phyloP scores from a whole-genome alignment of 2,888 invertebrate species.

The Himalopsyche kuldschensis region DNA sequence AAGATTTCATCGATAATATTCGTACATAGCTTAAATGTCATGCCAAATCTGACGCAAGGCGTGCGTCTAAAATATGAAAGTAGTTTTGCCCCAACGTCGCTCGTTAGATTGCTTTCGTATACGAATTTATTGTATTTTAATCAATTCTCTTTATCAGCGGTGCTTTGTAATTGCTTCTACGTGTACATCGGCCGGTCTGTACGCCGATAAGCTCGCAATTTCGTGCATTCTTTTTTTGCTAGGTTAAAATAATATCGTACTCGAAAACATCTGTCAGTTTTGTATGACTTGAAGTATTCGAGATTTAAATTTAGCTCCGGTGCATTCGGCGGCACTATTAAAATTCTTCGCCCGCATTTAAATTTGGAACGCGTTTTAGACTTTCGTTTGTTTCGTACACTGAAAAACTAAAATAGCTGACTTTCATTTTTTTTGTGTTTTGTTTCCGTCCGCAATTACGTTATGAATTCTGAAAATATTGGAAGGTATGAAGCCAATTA shows the following conservation, averaged over 20 bases:
- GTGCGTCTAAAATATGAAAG: neutral
- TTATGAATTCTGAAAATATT: too few species aligned
- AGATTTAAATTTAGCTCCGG: neutral
- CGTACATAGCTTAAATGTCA: neutral
- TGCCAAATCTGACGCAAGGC: neutral
- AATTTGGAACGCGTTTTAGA: neutral
- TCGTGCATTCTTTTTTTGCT: neutral
- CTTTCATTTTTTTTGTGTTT: neutral
- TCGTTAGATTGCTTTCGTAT: neutral
- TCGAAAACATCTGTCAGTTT: neutral
- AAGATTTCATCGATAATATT: neutral
- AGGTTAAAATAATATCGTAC: neutral
- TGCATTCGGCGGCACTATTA: neutral
- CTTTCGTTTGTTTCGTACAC: neutral
- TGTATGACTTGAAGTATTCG: neutral
- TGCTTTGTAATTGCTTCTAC: neutral
- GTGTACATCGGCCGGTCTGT: neutral
- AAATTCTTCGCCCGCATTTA: neutral
- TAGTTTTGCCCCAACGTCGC: neutral
- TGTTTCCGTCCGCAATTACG: too few species aligned
- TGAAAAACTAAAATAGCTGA: neutral
- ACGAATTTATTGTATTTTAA: neutral
- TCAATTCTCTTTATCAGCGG: neutral
- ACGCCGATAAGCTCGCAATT: neutral
- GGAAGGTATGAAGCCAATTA: too few species aligned